Base-by-base conservation (phyloP, 2,888 invertebrate genomes). In the Prosopocoilus inquinatus region DNA sequence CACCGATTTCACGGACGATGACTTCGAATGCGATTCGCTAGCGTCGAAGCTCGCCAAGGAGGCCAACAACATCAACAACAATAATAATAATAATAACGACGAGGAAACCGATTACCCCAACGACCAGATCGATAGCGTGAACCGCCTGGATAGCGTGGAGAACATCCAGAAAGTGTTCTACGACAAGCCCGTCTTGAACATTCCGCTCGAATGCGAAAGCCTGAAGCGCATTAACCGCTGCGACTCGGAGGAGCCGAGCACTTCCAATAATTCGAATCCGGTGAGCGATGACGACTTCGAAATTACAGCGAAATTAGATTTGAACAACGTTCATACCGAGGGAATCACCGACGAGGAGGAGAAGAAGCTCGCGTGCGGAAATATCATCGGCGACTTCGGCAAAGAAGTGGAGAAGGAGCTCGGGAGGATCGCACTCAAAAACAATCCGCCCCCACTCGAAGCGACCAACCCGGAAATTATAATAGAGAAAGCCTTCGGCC, bases 381-480 rank as follows among this genome's bases (percentile, higher is more conserved):
- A 81, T 66, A 82, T 83, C 43, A 80, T 83, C 57, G 83, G 82
- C 20, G 81, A 84, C 70, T 84, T 84, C 63, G 81, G 81, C 57
- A 81, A 81, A 70, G 84, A 84, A 76, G 77, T 84, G 38, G 82
- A 82, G 75, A 80, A 81, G 56, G 83, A 83, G 77, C 80, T 83
- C 50, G 81, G 79, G 61, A 78, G 78, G 62, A 72, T 82, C 59
- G 70, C 79, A 32, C 43, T 44, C n/a, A 46, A 57, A 35, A 48
- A 57, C 46, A 52, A 53, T 20, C 38, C 36, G 12, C 16, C n/a
- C n/a, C n/a, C 9, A 12, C 34, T 44, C 9, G 15, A 13, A 16
- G 34, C 33, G n/a, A 50, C 41, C 13, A 57, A 53, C 28, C 57
- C 53, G 13, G 51, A 43, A 16, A 15, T 28, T 9, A 36, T 51